phyloP scores from a whole-genome alignment of 2,888 invertebrate genomes.

The Patella ulyssiponensis region DNA sequence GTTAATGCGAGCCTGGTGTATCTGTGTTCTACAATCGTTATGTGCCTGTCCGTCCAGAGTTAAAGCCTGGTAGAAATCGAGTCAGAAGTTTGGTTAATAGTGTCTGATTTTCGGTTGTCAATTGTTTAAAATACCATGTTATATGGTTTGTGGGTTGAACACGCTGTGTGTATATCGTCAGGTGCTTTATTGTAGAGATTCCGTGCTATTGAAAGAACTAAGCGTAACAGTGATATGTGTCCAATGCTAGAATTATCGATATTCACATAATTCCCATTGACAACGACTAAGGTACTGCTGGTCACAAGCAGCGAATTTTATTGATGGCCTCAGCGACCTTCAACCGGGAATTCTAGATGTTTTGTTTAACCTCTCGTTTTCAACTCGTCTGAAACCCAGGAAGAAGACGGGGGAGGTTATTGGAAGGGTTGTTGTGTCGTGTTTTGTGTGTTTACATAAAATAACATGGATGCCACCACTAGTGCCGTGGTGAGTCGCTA shows the following conservation, averaged over 20 bases:
- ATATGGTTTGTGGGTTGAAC: too few relatives aligned
- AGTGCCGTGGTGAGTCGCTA: too few relatives aligned
- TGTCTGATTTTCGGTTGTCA: constrained; percentile 7
- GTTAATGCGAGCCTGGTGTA: not conserved
- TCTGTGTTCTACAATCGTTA: not conserved
- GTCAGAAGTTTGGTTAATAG: not conserved
- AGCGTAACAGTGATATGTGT: too few relatives aligned
- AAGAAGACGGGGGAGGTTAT: too few relatives aligned
- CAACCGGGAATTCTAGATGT: not conserved
- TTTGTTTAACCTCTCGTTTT: too few relatives aligned
- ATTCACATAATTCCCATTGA: constrained; percentile 5
- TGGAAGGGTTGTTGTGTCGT: too few relatives aligned
- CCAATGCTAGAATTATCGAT: not conserved
- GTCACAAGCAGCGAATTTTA: not conserved
- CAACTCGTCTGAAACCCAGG: too few relatives aligned
- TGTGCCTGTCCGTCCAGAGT: not conserved
- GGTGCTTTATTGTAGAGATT: too few relatives aligned
- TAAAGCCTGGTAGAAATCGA: not conserved
- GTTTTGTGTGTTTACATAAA: too few relatives aligned
- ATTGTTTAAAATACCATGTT: not conserved
- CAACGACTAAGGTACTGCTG: not conserved
- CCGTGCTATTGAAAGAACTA: too few relatives aligned
- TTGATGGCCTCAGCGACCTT: not conserved
- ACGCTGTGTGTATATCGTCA: too few relatives aligned
- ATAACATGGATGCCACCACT: too few relatives aligned